These are phyloP conservation scores for Diuraphis noxia DNA, from an alignment of 1,140 invertebrate genomes.

Conservation along the genomic window DNA sequence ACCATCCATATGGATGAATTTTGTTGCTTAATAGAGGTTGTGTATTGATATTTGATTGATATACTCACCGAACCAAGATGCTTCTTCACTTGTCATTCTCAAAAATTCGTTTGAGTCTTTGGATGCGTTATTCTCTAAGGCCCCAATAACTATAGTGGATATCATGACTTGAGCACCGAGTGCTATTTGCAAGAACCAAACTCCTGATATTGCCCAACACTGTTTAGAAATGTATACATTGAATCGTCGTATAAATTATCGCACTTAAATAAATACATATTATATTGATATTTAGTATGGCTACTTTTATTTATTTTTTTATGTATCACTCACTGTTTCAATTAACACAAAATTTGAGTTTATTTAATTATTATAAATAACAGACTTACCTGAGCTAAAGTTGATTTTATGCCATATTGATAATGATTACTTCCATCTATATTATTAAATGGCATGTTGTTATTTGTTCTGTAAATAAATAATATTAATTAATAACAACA, in stretches of 20 bases:
- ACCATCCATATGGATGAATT: too few species aligned
- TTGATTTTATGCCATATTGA: too few species aligned
- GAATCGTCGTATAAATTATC: too few species aligned
- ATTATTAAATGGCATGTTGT: not conserved
- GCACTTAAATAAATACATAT: too few species aligned
- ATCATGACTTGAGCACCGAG: not conserved
- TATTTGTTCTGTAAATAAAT: not conserved
- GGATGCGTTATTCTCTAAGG: not conserved
- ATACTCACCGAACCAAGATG: not conserved
- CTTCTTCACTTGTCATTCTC: not conserved
- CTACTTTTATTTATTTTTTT: too few species aligned
- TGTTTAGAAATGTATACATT: not conserved
- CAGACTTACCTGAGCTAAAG: too few species aligned
- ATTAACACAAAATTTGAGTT: too few species aligned
- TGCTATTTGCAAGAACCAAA: not conserved
- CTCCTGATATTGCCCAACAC: not conserved
- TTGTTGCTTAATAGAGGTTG: not conserved
- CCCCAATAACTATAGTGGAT: not conserved
- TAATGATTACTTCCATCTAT: not conserved
- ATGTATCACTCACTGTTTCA: too few species aligned
- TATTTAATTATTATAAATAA: too few species aligned
- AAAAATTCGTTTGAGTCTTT: not conserved
- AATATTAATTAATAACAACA: not conserved
- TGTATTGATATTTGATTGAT: fast-evolving
- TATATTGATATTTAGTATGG: too few species aligned